phyloP scores from a whole-genome alignment of 2,888 invertebrate species.

The Tenthredo mesomela region DNA sequence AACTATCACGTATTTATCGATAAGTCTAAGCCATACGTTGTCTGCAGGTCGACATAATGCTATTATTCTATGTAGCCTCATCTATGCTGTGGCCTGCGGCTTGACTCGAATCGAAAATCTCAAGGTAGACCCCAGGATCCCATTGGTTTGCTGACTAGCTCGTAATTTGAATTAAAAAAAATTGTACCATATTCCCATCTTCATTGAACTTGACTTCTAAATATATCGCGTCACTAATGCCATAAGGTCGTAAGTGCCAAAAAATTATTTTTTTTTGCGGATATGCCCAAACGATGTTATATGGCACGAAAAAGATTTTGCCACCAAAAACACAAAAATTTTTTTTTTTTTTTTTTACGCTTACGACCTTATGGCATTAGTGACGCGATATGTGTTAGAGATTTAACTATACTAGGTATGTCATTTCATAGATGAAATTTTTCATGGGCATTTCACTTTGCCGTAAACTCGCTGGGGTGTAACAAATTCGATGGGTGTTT shows the following conservation, averaged over 20 bases:
- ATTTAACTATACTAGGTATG: not conserved
- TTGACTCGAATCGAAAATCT: not conserved
- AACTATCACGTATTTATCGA: no score
- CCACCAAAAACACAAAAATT: no score
- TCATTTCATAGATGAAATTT: not conserved
- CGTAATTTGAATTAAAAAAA: not conserved
- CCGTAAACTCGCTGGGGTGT: not conserved
- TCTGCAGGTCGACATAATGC: no score
- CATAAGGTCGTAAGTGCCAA: no score
- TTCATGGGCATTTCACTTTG: not conserved
- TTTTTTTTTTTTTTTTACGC: no score
- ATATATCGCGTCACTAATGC: no score
- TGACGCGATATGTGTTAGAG: not conserved
- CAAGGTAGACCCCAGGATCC: not conserved
- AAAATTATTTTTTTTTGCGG: no score
- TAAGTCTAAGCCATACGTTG: no score
- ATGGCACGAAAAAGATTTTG: no score
- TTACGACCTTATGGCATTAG: no score
- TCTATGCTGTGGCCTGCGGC: not conserved
- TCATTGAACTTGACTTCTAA: not conserved
- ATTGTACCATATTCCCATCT: not conserved
- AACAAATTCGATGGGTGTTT: constrained; percentile 18
- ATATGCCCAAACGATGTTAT: no score
- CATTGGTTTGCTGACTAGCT: not conserved
- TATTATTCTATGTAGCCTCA: not conserved